Percentiles rank a stretch among this genome's conserved stretches.
Evolutionary conservation across 2,797 vertebrate genomes (phyloP).

Genomic region (Naso thynnoides): DNA sequence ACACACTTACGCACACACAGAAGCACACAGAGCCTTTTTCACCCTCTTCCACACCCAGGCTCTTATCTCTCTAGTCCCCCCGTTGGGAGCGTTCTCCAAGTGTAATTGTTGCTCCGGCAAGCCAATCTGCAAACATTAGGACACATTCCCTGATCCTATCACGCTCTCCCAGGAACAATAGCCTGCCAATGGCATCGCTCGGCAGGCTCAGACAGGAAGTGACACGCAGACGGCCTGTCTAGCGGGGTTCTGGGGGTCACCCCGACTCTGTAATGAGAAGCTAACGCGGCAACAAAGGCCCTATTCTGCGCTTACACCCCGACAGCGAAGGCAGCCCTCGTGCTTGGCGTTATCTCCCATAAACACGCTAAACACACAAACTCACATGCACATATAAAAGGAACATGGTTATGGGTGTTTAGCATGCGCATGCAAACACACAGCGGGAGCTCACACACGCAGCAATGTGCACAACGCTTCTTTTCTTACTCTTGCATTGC

Average conservation of each 20-base stretch:
- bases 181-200: slow-evolving; percentile 76
- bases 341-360: slow-evolving; percentile 72
- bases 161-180: slow-evolving; percentile 78
- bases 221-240: slow-evolving; percentile 80
- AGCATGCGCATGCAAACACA: slow-evolving; percentile 1
- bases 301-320: slow-evolving; percentile 61
- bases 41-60: slow-evolving; percentile 74
- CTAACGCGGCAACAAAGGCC: slow-evolving; percentile 71
- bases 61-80: slow-evolving; percentile 73
- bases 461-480: slow-evolving; percentile 30
- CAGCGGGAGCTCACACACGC: slow-evolving; percentile 5
- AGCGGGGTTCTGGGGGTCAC: slow-evolving; percentile 69
- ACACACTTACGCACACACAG: slow-evolving; percentile 16
- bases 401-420: slow-evolving; percentile 52
- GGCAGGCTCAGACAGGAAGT: slow-evolving; percentile 78
- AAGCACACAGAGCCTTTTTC: slow-evolving; percentile 44
- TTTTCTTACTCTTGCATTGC: slow-evolving; percentile 62
- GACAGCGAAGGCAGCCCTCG: slow-evolving; percentile 31
- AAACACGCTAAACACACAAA: slow-evolving; percentile 75
- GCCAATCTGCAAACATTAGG: slow-evolving; percentile 84
- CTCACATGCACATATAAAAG: slow-evolving; percentile 62
- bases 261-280: slow-evolving; percentile 79
- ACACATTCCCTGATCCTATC: slow-evolving; percentile 81
- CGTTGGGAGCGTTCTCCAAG: slow-evolving; percentile 73
- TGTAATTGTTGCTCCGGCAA: slow-evolving; percentile 80